These are phyloP conservation scores for Nettapus auritus DNA, from an alignment of 2,113 vertebrate species.

Conservation along the genomic window DNA sequence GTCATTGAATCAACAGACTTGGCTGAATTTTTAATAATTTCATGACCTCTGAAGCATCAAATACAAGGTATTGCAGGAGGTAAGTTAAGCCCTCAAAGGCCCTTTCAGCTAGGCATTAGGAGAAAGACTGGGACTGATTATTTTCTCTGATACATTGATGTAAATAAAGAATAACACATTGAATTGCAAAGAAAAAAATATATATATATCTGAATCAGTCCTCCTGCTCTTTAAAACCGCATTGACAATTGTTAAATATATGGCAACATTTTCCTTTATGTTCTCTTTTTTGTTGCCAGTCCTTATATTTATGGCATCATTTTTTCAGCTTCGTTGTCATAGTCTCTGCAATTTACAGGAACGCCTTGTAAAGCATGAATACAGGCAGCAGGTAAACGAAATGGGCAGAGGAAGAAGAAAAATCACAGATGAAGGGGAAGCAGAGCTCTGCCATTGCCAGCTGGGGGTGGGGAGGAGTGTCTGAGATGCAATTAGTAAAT, in stretches of 20 bases:
- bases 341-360: neutral
- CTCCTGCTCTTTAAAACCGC: neutral
- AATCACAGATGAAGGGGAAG: neutral
- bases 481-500: neutral
- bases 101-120: neutral
- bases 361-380: neutral
- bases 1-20: conserved; percentile 50
- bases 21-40: conserved; percentile 49
- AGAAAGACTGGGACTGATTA: neutral
- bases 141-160: neutral
- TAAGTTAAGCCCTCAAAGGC: neutral
- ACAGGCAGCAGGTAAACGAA: neutral
- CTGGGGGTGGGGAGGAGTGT: neutral
- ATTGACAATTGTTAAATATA: neutral
- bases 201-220: neutral
- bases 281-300: neutral
- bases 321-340: neutral
- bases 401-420: neutral
- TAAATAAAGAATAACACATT: neutral
- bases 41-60: conserved; percentile 17
- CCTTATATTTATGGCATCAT: neutral
- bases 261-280: neutral
- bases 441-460: neutral
- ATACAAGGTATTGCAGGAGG: neutral
- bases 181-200: neutral